Evolutionary conservation across 2,888 invertebrate genomes (phyloP).

Genomic region (Epirrhoe alternata): DNA sequence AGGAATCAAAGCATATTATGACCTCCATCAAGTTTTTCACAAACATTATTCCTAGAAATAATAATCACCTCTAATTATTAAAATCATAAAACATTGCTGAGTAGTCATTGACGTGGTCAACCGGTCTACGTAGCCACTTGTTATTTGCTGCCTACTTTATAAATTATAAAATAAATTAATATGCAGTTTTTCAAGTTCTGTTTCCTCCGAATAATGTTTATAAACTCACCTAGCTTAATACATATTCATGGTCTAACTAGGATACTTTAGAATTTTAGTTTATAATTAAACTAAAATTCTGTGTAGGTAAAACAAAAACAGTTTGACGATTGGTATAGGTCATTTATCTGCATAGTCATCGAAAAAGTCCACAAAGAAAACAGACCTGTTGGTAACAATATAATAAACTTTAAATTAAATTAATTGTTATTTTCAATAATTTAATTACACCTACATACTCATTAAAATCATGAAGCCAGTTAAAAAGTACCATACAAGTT

Average conservation of each 20-base stretch:
- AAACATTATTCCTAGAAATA: neutral
- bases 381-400: neutral
- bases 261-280: no score
- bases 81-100: neutral
- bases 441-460: neutral
- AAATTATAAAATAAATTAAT: constrained; percentile 1
- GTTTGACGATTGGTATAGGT: neutral
- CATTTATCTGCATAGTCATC: neutral
- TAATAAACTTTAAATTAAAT: neutral
- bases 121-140: constrained; percentile 18
- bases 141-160: constrained; percentile 6
- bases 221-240: neutral
- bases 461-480: neutral
- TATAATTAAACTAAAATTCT: neutral
- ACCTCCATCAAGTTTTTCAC: constrained; percentile 22
- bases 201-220: constrained; percentile 10
- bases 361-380: neutral
- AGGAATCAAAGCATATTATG: neutral
- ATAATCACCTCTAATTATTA: neutral
- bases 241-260: no score
- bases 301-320: neutral
- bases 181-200: constrained; percentile 15
- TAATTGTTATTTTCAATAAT: neutral
- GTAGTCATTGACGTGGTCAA: constrained; percentile 24
- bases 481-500: neutral